Conservation (phyloP, 2,888 invertebrate species). For the Augochlorella aurata region DNA sequence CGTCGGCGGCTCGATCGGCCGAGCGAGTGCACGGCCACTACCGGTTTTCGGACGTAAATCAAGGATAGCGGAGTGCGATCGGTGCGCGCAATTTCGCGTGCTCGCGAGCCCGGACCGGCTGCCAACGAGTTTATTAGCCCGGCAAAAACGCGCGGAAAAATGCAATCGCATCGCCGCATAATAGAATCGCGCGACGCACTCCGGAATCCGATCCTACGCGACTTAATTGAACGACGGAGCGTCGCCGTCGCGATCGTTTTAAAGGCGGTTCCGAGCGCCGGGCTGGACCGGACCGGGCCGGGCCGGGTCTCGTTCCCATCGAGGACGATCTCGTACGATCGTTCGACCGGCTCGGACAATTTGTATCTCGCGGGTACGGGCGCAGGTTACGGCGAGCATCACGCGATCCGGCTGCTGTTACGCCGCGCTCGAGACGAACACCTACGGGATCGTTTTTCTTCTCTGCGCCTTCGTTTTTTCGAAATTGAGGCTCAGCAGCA, state of each 20-base stretch:
- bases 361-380: constrained; percentile 26
- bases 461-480: neutral
- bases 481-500: constrained; percentile 6
- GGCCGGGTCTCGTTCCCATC: neutral
- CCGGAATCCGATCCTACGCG: constrained; percentile 41
- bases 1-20: neutral
- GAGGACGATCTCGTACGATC: constrained; percentile 31
- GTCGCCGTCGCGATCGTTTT: constrained; percentile 26
- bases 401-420: constrained; percentile 38
- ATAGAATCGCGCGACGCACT: constrained; percentile 33
- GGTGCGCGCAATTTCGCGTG: constrained; percentile 58
- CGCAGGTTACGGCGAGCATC: constrained; percentile 18
- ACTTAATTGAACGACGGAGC: constrained; percentile 48
- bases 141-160: constrained; percentile 45
- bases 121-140: constrained; percentile 62
- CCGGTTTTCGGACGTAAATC: constrained; percentile 69
- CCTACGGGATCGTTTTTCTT: neutral
- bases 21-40: constrained; percentile 50
- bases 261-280: neutral
- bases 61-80: constrained; percentile 64
- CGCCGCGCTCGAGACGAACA: constrained; percentile 10
- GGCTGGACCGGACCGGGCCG: neutral
- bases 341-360: constrained; percentile 22
- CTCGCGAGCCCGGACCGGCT: constrained; percentile 22
- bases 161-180: constrained; percentile 21